Evolutionary conservation across 1,140 invertebrate genomes (phyloP), one percentile per base, ranked within the genome.

Genomic region (Phymastichus coffea): DNA sequence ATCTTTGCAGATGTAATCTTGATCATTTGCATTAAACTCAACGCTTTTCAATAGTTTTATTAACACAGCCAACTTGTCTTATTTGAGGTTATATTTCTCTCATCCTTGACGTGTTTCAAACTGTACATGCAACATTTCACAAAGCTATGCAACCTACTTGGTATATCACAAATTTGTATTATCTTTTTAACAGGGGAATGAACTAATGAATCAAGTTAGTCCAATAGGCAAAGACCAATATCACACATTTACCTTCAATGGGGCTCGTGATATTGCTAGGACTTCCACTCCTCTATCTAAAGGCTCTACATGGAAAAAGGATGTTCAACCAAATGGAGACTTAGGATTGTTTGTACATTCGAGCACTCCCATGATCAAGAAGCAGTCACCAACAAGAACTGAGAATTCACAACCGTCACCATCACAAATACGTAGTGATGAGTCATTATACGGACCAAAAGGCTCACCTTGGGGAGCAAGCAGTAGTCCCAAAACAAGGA

Each of bases 381-480:
- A 57, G 15, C 4, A 26, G 12, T 57, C 53, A 8, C 8, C 66
- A 1, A 19, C 55, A 1, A 38, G 19, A 28, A 41, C 48, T 20
- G 56, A 57, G 25, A 68, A 63, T 25, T 65, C 53, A 57, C 61
- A 65, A 30, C 55, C 49, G 4, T 22, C 49, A 4, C 60, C 63
- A 47, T 52, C 44, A 3, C 25, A 49, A 3, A 26, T 48, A 0
- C 66, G 47, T 4, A 63, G 58, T 3, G 70, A 74, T 35, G 66
- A 71, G 43, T 62, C 59, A 2, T 61, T 59, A 19, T 75, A 69
- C 30, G 67, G 46, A 25, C 30, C 63, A 0, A 65, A 77, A 38
- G 61, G 64, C 3, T 76, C 77, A 12, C 66, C 69, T 0, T 80
- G 77, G 77, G 67, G 70, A 1, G 61, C 65, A 0, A 71, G 57